phyloP scores from a whole-genome alignment of 2,888 invertebrate genomes.

The Oxyscelio sp. region DNA sequence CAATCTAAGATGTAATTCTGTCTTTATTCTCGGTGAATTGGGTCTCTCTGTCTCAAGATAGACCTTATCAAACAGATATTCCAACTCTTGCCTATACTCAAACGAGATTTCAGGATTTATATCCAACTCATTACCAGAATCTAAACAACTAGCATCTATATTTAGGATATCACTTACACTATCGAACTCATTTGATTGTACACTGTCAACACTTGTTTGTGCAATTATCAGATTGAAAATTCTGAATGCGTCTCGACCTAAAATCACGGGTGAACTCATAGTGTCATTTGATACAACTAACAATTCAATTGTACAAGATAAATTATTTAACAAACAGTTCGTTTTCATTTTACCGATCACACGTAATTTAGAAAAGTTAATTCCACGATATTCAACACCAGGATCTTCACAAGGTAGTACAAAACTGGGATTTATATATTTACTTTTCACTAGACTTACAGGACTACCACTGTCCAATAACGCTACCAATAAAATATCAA shows the following conservation, averaged over 20 bases:
- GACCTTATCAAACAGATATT: slow-evolving; percentile 4
- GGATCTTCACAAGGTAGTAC: neutral
- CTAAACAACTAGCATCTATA: neutral
- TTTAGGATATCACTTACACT: neutral
- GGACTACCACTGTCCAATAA: slow-evolving; percentile 39
- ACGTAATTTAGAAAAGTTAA: slow-evolving; percentile 18
- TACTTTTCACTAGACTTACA: slow-evolving; percentile 28
- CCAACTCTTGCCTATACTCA: neutral
- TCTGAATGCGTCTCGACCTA: slow-evolving; percentile 16
- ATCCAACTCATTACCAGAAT: neutral
- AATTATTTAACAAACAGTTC: neutral
- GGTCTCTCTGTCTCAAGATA: slow-evolving; percentile 38
- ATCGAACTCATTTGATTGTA: neutral
- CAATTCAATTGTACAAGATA: neutral
- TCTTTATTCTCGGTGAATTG: slow-evolving; percentile 37
- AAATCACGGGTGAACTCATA: slow-evolving; percentile 39
- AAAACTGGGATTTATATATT: slow-evolving; percentile 11
- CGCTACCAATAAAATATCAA: neutral
- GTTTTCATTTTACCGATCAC: slow-evolving; percentile 5
- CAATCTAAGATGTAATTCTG: slow-evolving; percentile 50
- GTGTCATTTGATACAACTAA: slow-evolving; percentile 50
- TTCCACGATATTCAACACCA: slow-evolving; percentile 7
- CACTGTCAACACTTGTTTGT: neutral
- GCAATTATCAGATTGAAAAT: slow-evolving; percentile 16
- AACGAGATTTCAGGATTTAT: slow-evolving; percentile 2